Conservation (phyloP, 2,888 invertebrate species). For the Troides oblongomaculatus region DNA sequence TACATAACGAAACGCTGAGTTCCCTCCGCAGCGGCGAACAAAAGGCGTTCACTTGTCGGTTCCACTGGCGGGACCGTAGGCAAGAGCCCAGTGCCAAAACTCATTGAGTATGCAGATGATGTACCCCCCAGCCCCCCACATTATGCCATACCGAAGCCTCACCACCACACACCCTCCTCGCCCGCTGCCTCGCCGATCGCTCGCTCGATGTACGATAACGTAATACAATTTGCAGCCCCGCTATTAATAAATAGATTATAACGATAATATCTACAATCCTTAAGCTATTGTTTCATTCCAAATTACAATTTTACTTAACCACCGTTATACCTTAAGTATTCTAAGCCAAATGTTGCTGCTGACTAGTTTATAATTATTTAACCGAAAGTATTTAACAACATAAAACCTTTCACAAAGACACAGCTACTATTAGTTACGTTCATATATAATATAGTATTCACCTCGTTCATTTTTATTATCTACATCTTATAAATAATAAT, state of each 20-base stretch:
- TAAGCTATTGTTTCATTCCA: not conserved
- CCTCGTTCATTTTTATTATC: too few species aligned
- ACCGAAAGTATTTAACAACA: not conserved
- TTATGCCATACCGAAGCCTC: not conserved
- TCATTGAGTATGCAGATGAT: not conserved
- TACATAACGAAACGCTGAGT: not conserved
- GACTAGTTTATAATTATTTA: not conserved
- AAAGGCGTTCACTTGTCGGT: not conserved
- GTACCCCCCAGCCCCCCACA: not conserved
- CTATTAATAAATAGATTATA: not conserved
- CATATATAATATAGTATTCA: too few species aligned
- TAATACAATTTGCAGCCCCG: constrained; percentile 1
- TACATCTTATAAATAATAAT: too few species aligned
- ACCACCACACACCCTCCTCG: not conserved
- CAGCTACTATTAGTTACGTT: too few species aligned
- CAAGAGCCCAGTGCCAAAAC: not conserved
- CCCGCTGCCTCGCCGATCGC: constrained; percentile 2
- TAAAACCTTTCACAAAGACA: not conserved
- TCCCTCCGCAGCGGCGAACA: not conserved
- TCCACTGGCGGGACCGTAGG: not conserved
- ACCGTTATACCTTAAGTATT: not conserved
- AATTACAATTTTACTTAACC: not conserved
- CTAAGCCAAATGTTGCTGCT: not conserved
- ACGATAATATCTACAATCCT: not conserved
- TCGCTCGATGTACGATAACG: constrained; percentile 13